A percentile compares a stretch with the other conserved stretches of the same genome.
Conservation (phyloP, 2,797 vertebrate species). For the Aythya fuligula region DNA sequence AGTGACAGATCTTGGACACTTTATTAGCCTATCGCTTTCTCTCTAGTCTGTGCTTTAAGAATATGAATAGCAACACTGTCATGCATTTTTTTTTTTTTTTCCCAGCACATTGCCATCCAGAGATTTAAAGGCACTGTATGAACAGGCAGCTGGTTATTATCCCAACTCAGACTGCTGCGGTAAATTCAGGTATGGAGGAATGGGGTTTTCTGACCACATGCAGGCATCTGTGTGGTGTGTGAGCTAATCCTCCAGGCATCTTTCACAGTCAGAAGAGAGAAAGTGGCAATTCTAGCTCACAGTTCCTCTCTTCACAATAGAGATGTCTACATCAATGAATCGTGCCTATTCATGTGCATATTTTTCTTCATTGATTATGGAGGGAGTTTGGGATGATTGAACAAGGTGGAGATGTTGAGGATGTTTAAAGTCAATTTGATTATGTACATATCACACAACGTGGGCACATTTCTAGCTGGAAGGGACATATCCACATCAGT, state of each 20-base stretch:
- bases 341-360: neutral
- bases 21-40: neutral
- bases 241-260: neutral
- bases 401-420: neutral
- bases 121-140: neutral
- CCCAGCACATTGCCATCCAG: neutral
- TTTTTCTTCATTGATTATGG: neutral
- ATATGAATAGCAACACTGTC: neutral
- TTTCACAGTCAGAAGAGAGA: neutral
- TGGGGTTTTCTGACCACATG: neutral
- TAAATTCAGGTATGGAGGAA: neutral
- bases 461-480: neutral
- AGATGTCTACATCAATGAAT: neutral
- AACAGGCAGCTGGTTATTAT: neutral
- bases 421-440: neutral
- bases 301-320: neutral
- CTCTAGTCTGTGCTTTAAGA: neutral
- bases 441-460: fast-evolving
- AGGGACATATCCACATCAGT: neutral
- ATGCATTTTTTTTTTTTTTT: neutral
- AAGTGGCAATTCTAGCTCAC: neutral
- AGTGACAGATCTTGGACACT: neutral
- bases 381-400: neutral
- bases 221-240: neutral
- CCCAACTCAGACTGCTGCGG: neutral